phyloP scores from a whole-genome alignment of 2,113 vertebrate genomes.

The Ursus arctos region DNA sequence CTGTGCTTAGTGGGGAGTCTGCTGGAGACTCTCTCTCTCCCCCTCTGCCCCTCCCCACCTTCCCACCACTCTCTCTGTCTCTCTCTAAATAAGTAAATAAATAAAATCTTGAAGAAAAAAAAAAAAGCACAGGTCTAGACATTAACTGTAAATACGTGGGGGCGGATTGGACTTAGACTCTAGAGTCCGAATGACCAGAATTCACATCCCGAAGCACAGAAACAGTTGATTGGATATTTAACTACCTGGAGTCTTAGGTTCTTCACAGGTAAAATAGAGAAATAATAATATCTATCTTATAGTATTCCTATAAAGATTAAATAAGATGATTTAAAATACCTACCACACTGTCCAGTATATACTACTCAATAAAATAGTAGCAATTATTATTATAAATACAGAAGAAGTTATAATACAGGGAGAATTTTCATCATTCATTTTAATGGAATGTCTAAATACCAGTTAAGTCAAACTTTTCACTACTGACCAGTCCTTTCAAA shows the following conservation, averaged over 20 bases:
- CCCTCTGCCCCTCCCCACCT: background rate
- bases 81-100: background rate
- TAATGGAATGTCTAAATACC: background rate
- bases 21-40: background rate
- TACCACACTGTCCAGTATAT: background rate
- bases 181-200: background rate
- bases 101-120: background rate
- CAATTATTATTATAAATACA: constrained; percentile 33
- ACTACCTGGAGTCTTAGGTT: background rate
- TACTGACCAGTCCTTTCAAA: background rate
- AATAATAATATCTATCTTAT: background rate
- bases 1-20: background rate
- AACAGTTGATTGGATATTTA: background rate
- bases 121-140: background rate
- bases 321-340: background rate
- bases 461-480: constrained; percentile 49
- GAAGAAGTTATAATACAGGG: background rate
- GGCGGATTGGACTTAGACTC: background rate
- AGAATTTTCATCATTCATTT: constrained; percentile 26
- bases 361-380: background rate
- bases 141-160: background rate
- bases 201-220: constrained; percentile 56
- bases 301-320: constrained; percentile 41
- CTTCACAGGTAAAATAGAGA: background rate
- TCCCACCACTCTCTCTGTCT: background rate